Evolutionary conservation across 2,888 invertebrate species (phyloP).

Genomic region (Carpatolechia fugitivella): DNA sequence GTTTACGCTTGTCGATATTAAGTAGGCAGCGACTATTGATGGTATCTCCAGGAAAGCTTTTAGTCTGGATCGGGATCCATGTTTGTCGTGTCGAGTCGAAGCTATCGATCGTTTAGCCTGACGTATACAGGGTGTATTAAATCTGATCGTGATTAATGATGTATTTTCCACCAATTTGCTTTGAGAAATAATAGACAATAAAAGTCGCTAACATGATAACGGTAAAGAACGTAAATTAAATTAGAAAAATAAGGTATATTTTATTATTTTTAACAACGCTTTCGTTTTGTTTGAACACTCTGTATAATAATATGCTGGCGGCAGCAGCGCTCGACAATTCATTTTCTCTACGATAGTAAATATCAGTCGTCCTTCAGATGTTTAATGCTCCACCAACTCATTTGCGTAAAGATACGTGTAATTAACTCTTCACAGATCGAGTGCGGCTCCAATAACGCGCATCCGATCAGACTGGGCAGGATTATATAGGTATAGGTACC

Average conservation of each 20-base stretch:
- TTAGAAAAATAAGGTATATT: too few species aligned
- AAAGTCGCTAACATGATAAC: too few species aligned
- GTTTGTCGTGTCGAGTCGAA: constrained; percentile 52
- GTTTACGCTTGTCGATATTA: background rate
- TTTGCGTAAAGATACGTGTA: constrained; percentile 55
- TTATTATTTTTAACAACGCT: too few species aligned
- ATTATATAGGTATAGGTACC: constrained; percentile 20
- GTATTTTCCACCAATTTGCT: too few species aligned
- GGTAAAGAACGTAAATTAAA: too few species aligned
- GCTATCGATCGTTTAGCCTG: background rate
- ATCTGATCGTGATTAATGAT: too few species aligned
- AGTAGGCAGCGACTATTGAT: constrained; percentile 18
- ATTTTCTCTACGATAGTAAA: constrained; percentile 67
- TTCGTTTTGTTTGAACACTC: too few species aligned
- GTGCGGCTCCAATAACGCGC: constrained; percentile 34
- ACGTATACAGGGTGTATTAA: background rate
- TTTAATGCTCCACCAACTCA: constrained; percentile 45
- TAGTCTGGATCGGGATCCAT: constrained; percentile 38
- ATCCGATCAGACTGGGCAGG: constrained; percentile 29
- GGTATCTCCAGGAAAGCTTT: constrained; percentile 44
- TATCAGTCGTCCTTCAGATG: constrained; percentile 44
- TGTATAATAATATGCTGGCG: background rate
- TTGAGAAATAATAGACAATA: too few species aligned
- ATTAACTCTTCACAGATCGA: constrained; percentile 55
- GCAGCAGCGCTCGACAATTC: constrained; percentile 40